A percentile compares a stretch with the other conserved stretches of the same genome.
These are phyloP conservation scores for Megathymus violae DNA, from an alignment of 1,140 invertebrate genomes.

Conservation along the genomic window DNA sequence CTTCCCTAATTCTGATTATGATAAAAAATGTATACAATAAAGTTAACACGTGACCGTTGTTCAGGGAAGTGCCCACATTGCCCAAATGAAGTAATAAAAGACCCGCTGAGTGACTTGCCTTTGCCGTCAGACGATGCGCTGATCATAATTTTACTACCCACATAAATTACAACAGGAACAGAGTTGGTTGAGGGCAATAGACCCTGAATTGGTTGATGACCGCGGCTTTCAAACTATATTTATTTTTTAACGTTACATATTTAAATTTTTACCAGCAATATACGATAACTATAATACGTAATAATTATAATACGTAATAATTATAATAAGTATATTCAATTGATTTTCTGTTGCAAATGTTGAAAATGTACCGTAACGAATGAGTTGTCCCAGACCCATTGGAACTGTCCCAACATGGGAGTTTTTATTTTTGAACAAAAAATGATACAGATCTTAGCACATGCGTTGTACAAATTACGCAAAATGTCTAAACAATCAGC, in stretches of 20 bases:
- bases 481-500: conserved; percentile 75
- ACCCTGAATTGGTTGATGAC: conserved; percentile 37
- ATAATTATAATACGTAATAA: too few relatives aligned
- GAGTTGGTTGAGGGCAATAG: conserved; percentile 36
- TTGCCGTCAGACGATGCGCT: conserved; percentile 53
- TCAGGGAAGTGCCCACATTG: conserved; percentile 66
- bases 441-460: conserved; percentile 33
- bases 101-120: conserved; percentile 65
- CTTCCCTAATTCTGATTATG: conserved; percentile 9
- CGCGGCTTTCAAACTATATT: conserved; percentile 12
- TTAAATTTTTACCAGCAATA: neutral
- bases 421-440: conserved; percentile 4
- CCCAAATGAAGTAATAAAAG: conserved; percentile 69
- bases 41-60: conserved; percentile 52
- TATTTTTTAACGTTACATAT: too few relatives aligned
- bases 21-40: conserved; percentile 36
- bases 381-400: too few relatives aligned
- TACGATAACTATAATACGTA: too few relatives aligned
- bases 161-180: conserved; percentile 62
- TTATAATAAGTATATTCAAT: too few relatives aligned
- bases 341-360: too few relatives aligned
- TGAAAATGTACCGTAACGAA: too few relatives aligned
- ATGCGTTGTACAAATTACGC: conserved; percentile 73
- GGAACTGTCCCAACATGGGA: too few relatives aligned
- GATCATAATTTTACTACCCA: conserved; percentile 69